phyloP scores from a whole-genome alignment of 2,113 vertebrate genomes.

The Gnathonemus echidnorhynchus region DNA sequence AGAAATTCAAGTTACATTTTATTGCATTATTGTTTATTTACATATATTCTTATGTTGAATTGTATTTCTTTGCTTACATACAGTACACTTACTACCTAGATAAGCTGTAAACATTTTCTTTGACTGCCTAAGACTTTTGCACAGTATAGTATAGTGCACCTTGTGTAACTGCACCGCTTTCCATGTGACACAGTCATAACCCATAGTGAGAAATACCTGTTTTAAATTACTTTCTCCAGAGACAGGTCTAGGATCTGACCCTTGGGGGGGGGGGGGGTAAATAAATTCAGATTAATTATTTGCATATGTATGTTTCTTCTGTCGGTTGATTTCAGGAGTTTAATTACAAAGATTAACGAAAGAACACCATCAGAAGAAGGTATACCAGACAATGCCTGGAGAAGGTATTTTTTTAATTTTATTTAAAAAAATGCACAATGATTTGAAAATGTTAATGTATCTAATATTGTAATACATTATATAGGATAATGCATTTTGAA shows the following conservation, averaged over 20 bases:
- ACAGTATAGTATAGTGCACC: no score
- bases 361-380: neutral
- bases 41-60: neutral
- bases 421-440: neutral
- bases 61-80: neutral
- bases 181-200: neutral
- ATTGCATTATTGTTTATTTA: neutral
- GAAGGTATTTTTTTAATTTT: neutral
- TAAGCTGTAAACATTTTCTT: neutral
- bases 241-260: no score
- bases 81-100: neutral
- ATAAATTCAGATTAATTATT: neutral
- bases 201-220: neutral
- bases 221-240: neutral
- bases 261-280: neutral
- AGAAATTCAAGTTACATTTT: neutral
- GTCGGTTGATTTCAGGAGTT: neutral
- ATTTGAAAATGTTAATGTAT: neutral
- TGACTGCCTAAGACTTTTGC: no score
- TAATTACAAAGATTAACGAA: neutral
- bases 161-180: neutral
- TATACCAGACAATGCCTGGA: neutral
- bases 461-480: neutral
- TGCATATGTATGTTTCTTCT: neutral
- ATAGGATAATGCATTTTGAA: neutral